Base-by-base conservation (phyloP, 2,888 invertebrate species). In the Chironomus tentans region DNA sequence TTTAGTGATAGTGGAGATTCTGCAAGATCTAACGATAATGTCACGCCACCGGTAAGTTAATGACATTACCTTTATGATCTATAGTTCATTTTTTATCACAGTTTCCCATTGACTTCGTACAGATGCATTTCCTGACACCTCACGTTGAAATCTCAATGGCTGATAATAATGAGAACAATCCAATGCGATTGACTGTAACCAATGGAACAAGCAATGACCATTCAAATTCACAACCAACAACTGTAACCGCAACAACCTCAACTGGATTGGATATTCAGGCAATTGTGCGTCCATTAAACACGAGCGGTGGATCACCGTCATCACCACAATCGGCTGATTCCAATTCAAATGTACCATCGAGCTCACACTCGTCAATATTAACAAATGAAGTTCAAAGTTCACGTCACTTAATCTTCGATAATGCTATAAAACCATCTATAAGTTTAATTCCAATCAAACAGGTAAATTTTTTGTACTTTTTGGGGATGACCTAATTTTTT, bases 131-230 rank as follows among this genome's bases (percentile, higher is more conserved):
- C 82, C 86, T 95, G 61, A 94, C 94, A 50, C 95, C 95, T 5
- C 95, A 95, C 80, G 94, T 95, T 48, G 94, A 95, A 85, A 94
- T 95, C 82, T 94, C 93, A 61, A 92, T 94, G 89, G 91, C 92
- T 18, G 93, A 93, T 81, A 90, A 91, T 78, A 92, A 92, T 79
- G 91, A 91, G 80, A 88, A 82, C 46, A 46, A 72, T 65, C 38
- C 47, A 56, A 28, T 74, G 4, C 22, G 69, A 38, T 15, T 65
- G 61, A n/a, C 38, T 12, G 6, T 62, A 6, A 28, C 46, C 2
- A 68, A 69, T 69, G 24, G 38, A 48, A 74, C 22, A 18, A 68
- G n/a, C 28, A 77, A 77, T 70, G 77, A 72, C 18, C 61, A 62
- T 21, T 13, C 12, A 24, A 68, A 65, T 22, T 62, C 68, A 61